Base-by-base conservation (phyloP, 2,113 vertebrate genomes). In the Chaenocephalus aceratus region DNA sequence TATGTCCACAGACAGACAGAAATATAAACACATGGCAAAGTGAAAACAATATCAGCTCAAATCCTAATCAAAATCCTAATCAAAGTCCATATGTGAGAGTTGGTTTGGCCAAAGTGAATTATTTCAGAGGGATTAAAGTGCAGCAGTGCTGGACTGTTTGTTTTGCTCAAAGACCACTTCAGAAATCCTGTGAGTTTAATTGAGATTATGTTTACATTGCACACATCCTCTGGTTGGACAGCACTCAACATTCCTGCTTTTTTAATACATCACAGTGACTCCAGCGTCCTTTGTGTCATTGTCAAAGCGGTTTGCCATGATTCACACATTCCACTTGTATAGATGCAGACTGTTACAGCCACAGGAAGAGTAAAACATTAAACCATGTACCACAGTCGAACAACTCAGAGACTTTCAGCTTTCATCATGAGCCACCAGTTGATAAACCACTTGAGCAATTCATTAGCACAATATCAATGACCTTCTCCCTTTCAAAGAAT, bases 351-450 rank as follows among this genome's bases (percentile, higher is more conserved):
- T 78, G 79, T 86, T 54, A 83, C 54, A 57, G 72, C 57, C 56
- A 30, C 13, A 34, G 6, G 53, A 58, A 14, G 48, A 74, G 87
- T 91, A 64, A 92, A 92, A 88, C 70, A 91, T 92, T 91, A 90
- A 92, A 82, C 82, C 57, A 12, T 46, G 53, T 41, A 60, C 65
- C 78, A 46, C 56, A 59, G 44, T 21, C 6, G 0, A 46, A 21
- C 21, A 62, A 30, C 72, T 62, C 45, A 44, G 75, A 70, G 72
- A 79, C 77, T 79, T 79, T 84, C 52, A 45, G 69, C 61, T n/a
- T 66, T 45, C 61, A 79, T 82, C 68, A 62, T 23, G 34, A 49
- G 51, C 49, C 51, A 61, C 77, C 60, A 62, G 59, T 58, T 58
- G 48, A 82, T 63, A 71, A 79, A 79, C 51, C 46, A 45, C 56